Percentiles rank a stretch among this genome's conserved stretches.
These are phyloP conservation scores for Athalia rosae DNA, from an alignment of 2,888 invertebrate species.

Conservation along the genomic window DNA sequence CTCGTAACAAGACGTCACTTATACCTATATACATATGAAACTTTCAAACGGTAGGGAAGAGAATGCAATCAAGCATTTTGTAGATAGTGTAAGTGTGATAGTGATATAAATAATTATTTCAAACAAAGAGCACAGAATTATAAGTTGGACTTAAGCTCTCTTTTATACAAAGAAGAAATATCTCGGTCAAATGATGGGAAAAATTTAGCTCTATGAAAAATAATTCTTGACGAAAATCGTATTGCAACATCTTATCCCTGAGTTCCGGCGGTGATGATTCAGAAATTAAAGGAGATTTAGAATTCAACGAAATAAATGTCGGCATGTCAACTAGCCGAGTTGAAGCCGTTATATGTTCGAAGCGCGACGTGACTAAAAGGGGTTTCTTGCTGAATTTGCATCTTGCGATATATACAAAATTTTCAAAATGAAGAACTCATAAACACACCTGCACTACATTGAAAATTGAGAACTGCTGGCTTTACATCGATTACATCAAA, in stretches of 20 bases:
- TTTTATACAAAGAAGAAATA: not conserved
- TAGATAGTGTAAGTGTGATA: slow-evolving; percentile 37
- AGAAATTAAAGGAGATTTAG: not conserved
- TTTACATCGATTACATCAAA: too few relatives aligned
- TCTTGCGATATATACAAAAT: slow-evolving; percentile 2
- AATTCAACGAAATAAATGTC: not conserved
- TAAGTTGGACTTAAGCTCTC: not conserved
- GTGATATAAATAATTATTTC: slow-evolving; percentile 5
- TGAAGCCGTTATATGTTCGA: not conserved
- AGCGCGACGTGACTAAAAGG: not conserved
- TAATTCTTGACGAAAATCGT: slow-evolving; percentile 17
- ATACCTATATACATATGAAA: slow-evolving; percentile 1
- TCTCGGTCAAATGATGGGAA: not conserved
- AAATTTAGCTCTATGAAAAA: not conserved
- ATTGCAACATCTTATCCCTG: slow-evolving; percentile 1
- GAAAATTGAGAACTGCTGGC: not conserved
- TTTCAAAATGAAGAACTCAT: not conserved
- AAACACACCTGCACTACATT: not conserved
- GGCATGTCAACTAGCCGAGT: not conserved
- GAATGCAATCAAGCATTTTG: slow-evolving; percentile 13
- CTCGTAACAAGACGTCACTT: slow-evolving; percentile 7
- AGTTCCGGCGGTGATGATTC: slow-evolving; percentile 8
- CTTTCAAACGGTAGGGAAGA: slow-evolving; percentile 16
- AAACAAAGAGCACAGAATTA: not conserved
- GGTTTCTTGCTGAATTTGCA: not conserved